A percentile compares a stretch with the other conserved stretches of the same genome.
phyloP scores from a whole-genome alignment of 2,888 invertebrate species.

The Cryptocephalus primarius region DNA sequence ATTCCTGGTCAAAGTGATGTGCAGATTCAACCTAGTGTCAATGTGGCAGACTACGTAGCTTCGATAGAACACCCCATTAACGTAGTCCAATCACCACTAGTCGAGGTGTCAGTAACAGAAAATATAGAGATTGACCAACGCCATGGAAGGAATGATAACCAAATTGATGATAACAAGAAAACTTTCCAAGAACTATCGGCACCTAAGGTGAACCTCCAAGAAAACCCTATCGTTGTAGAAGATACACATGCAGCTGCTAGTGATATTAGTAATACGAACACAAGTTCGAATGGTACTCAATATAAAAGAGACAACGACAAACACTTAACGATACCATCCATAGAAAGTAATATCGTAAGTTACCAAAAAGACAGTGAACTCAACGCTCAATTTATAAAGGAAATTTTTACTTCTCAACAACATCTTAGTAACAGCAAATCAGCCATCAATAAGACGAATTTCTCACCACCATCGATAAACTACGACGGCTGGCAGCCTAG shows the following conservation, averaged over 20 bases:
- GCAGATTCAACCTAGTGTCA: constrained; percentile 52
- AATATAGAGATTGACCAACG: constrained; percentile 5
- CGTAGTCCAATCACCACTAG: constrained; percentile 56
- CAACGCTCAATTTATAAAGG: constrained; percentile 34
- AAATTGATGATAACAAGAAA: neutral
- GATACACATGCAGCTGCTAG: constrained; percentile 45
- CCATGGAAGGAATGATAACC: neutral
- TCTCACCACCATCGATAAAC: constrained; percentile 21
- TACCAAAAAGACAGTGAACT: constrained; percentile 3
- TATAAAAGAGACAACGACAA: constrained; percentile 22
- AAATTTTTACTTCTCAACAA: constrained; percentile 17
- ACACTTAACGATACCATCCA: constrained; percentile 6
- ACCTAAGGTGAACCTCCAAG: constrained; percentile 21
- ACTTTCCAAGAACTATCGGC: neutral
- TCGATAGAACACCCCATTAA: constrained; percentile 63
- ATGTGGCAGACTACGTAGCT: constrained; percentile 56
- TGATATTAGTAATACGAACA: constrained; percentile 23
- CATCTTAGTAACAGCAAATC: too few relatives aligned
- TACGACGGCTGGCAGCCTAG: constrained; percentile 23
- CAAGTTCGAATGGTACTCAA: constrained; percentile 7
- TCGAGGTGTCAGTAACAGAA: constrained; percentile 43
- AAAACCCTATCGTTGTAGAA: constrained; percentile 36
- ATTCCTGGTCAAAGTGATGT: constrained; percentile 29
- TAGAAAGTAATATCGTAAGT: constrained; percentile 2
- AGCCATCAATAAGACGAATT: constrained; percentile 7